phyloP scores from a whole-genome alignment of 2,888 invertebrate species.

The Danaus chrysippus region DNA sequence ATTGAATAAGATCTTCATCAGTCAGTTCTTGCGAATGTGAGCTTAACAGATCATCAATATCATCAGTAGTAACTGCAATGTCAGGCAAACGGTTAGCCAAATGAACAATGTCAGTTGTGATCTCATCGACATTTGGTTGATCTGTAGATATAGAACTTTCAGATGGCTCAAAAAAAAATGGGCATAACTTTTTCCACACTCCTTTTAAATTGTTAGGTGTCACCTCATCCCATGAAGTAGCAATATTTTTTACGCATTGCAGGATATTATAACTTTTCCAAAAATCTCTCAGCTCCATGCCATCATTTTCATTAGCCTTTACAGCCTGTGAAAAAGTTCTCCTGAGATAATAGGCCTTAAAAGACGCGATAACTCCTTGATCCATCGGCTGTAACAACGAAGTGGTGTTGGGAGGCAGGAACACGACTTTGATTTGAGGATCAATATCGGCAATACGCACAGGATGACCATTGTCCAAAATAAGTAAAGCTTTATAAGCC shows the following conservation, averaged over 20 bases:
- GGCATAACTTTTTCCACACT: slow-evolving; percentile 28
- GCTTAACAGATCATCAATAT: slow-evolving; percentile 26
- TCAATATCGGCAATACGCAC: slow-evolving; percentile 28
- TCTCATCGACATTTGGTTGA: slow-evolving; percentile 27
- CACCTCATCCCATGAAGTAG: too few species aligned
- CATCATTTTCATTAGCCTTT: slow-evolving; percentile 24
- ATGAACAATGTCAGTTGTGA: slow-evolving; percentile 29
- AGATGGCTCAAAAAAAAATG: slow-evolving; percentile 24
- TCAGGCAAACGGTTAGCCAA: slow-evolving; percentile 24
- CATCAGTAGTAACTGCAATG: slow-evolving; percentile 23
- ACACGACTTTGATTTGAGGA: slow-evolving; percentile 29
- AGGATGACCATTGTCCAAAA: slow-evolving; percentile 31
- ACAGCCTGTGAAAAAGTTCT: slow-evolving; percentile 28
- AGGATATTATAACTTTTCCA: slow-evolving; percentile 29
- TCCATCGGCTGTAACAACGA: slow-evolving; percentile 22
- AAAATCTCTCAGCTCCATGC: slow-evolving; percentile 26
- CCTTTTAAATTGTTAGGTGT: too few species aligned
- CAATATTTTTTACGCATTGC: too few species aligned
- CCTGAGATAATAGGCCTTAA: slow-evolving; percentile 26
- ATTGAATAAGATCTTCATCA: slow-evolving; percentile 24
- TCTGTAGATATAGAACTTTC: slow-evolving; percentile 26
- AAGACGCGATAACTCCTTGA: slow-evolving; percentile 20
- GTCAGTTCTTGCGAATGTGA: slow-evolving; percentile 23
- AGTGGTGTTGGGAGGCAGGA: slow-evolving; percentile 27
- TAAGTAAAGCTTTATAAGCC: slow-evolving; percentile 26